A percentile compares a stretch with the other conserved stretches of the same genome.
phyloP scores from a whole-genome alignment of 2,888 invertebrate genomes.

The Lottia gigantea region DNA sequence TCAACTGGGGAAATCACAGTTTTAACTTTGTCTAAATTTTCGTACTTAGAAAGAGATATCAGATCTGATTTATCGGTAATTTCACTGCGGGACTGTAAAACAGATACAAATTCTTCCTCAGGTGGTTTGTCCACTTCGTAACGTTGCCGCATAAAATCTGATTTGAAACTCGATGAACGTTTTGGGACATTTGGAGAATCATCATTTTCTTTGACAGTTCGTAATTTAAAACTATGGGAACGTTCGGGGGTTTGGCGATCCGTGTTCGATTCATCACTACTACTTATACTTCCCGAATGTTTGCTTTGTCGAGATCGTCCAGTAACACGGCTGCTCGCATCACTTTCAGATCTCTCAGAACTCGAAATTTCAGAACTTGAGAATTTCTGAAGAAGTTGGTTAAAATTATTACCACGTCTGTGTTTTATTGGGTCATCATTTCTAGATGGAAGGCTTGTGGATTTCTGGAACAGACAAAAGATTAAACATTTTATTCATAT shows the following conservation, averaged over 20 bases:
- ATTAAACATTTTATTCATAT: no score
- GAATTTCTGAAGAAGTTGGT: constrained; percentile 52
- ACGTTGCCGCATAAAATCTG: constrained; percentile 47
- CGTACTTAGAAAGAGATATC: constrained; percentile 32
- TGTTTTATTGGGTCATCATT: no score
- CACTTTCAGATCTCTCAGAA: constrained; percentile 46
- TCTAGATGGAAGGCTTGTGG: no score
- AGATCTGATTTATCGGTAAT: constrained; percentile 43
- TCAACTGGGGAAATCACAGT: constrained; percentile 31
- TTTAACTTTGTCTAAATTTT: constrained; percentile 27
- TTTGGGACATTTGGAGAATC: constrained; percentile 33
- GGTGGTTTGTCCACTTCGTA: constrained; percentile 73
- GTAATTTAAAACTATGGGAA: constrained; percentile 64
- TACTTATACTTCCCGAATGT: constrained; percentile 39
- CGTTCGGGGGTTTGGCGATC: constrained; percentile 53
- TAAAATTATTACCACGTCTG: constrained; percentile 45
- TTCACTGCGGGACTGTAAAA: constrained; percentile 70
- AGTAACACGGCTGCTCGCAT: constrained; percentile 30
- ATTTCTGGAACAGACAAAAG: no score
- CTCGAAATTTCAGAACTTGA: constrained; percentile 51
- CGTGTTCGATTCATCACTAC: constrained; percentile 37
- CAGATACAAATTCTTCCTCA: constrained; percentile 77
- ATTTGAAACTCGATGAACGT: constrained; percentile 52
- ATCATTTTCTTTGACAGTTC: constrained; percentile 21
- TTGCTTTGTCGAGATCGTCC: constrained; percentile 41